Evolutionary conservation across 2,113 vertebrate genomes (phyloP).

Genomic region (Leiothrix lutea): DNA sequence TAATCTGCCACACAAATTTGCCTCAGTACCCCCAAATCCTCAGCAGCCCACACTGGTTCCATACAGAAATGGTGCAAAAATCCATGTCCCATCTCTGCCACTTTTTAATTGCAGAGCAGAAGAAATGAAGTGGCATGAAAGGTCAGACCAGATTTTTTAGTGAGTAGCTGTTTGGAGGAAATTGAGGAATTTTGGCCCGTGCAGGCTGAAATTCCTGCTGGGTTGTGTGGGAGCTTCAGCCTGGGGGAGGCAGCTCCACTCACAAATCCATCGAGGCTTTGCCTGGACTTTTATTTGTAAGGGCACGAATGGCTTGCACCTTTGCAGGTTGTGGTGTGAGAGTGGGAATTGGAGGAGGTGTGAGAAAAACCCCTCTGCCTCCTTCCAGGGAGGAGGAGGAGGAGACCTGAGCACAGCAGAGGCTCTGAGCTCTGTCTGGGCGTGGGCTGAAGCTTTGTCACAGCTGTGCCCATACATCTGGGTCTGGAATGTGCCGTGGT

Average conservation of each 20-base stretch:
- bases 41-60: neutral
- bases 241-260: neutral
- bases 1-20: too few relatives aligned
- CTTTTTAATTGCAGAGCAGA: accelerated
- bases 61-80: neutral
- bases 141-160: slow-evolving; percentile 5
- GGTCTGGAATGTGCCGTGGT: neutral
- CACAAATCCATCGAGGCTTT: neutral
- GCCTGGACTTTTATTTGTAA: neutral
- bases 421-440: neutral
- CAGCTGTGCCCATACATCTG: neutral
- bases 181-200: slow-evolving; percentile 47
- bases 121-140: neutral
- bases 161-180: slow-evolving; percentile 28
- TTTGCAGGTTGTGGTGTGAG: neutral
- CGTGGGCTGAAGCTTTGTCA: accelerated
- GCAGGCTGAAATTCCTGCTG: slow-evolving; percentile 15
- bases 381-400: neutral
- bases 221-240: slow-evolving; percentile 30
- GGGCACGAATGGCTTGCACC: neutral
- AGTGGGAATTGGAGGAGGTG: neutral
- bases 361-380: neutral
- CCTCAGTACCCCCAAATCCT: neutral
- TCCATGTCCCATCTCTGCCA: accelerated
- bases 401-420: neutral